These are phyloP conservation scores for Aphaenogaster ashmeadi DNA, from an alignment of 1,140 invertebrate genomes.

Conservation along the genomic window DNA sequence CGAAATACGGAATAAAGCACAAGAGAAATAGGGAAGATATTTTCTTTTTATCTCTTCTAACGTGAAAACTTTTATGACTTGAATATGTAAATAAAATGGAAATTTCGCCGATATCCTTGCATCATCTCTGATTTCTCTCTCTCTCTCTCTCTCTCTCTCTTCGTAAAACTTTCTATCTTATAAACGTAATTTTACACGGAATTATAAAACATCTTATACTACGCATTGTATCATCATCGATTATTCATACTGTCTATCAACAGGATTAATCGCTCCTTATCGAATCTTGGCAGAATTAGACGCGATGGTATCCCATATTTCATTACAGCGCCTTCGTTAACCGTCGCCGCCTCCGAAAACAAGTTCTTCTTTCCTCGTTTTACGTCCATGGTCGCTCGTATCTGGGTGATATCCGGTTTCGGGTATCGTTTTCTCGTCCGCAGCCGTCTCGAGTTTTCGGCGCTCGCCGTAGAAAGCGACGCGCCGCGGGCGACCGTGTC, in stretches of 20 bases:
- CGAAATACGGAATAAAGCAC: background rate
- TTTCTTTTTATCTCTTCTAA: background rate
- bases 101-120: constrained; percentile 3
- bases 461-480: constrained; percentile 41
- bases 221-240: background rate
- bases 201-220: background rate
- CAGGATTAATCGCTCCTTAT: background rate
- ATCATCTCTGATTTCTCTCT: background rate
- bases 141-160: too few relatives aligned
- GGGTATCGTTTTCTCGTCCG: constrained; percentile 33
- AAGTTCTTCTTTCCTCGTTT: constrained; percentile 10
- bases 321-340: constrained; percentile 1
- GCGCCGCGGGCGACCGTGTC: background rate
- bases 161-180: background rate
- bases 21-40: background rate
- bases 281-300: background rate
- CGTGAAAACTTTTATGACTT: background rate
- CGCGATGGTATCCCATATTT: background rate
- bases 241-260: background rate
- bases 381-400: background rate
- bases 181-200: background rate
- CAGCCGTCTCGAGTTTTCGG: constrained; percentile 34
- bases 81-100: background rate
- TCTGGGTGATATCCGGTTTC: constrained; percentile 56
- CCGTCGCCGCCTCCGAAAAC: background rate